Percentiles rank a stretch among this genome's conserved stretches.
Conservation (phyloP, 64 coral and sea anemone species). For the Pocillopora damicornis region DNA sequence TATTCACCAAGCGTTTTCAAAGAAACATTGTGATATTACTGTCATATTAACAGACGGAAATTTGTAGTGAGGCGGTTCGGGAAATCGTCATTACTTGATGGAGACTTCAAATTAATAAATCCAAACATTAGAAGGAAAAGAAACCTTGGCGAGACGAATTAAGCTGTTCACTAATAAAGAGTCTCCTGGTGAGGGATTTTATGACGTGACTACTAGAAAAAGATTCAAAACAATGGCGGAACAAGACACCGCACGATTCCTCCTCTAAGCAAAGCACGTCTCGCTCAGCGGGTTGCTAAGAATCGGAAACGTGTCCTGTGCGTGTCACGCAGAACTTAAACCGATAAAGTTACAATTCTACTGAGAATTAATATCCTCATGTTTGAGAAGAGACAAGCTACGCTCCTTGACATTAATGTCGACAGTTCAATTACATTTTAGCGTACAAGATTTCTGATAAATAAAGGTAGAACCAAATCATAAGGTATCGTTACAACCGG, state of each 20-base stretch:
- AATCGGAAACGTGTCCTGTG: background rate
- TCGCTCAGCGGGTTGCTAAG: conserved; percentile 2
- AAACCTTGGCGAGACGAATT: background rate
- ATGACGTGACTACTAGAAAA: conserved; percentile 4
- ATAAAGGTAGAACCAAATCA: background rate
- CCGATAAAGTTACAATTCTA: background rate
- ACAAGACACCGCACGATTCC: background rate
- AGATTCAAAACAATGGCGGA: background rate
- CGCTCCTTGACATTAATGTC: background rate
- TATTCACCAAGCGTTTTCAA: background rate
- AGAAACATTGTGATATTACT: background rate
- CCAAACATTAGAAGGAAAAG: background rate
- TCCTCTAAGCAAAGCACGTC: background rate
- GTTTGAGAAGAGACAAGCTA: background rate
- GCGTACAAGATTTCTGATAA: background rate
- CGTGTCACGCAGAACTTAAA: background rate
- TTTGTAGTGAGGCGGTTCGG: background rate
- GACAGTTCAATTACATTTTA: background rate
- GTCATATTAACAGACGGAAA: background rate
- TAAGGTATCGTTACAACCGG: background rate
- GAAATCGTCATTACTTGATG: background rate
- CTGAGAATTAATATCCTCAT: background rate
- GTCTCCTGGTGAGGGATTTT: background rate
- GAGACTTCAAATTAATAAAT: background rate
- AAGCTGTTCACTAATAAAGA: background rate